Base-by-base conservation (phyloP, 2,888 invertebrate genomes). In the Mechanitis mazaeus region DNA sequence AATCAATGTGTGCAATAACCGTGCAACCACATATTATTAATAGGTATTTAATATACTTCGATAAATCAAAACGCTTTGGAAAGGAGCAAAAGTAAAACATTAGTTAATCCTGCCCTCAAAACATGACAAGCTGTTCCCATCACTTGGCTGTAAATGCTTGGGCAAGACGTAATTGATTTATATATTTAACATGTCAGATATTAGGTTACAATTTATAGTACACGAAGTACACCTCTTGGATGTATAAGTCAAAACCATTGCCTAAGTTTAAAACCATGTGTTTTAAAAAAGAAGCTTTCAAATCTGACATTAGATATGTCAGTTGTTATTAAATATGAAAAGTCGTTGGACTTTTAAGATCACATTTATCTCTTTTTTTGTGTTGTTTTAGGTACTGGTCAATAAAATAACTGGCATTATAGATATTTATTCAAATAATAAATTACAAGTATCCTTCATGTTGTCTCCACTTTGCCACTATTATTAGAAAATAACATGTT, bases 51-150 rank as follows among this genome's bases (percentile, higher is more conserved):
- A 47, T 42, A 42, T 50, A 53, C 45, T 45, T 6, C 45, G 56
- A 68, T 64, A 64, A 64, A 68, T 68, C 68, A 66, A 58, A 59
- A 55, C 58, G 62, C 55, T 60, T 66, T 61, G 63, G 64, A 61
- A 66, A 66, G 61, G 58, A 58, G 38, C 33, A 45, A 60, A 42
- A 63, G 63, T 63, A 60, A 59, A 55, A 63, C 63, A 68, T 64
- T 66, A 68, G 61, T 68, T 60, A 68, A 38, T 53, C 33, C 50
- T 53, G 64, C 61, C 60, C 63, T 63, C 61, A 66, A 66, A 63
- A 64, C 64, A 59, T 64, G 64, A 64, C 64, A 59, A 33, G 63
- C 46, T 20, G 47, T 56, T 60, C 55, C 59, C 64, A 65, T 67
- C 63, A 64, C 60, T 58, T 62, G 55, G 60, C 59, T 59, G 50